Evolutionary conservation across 2,113 vertebrate genomes (phyloP).

Genomic region (Tautogolabrus adspersus): DNA sequence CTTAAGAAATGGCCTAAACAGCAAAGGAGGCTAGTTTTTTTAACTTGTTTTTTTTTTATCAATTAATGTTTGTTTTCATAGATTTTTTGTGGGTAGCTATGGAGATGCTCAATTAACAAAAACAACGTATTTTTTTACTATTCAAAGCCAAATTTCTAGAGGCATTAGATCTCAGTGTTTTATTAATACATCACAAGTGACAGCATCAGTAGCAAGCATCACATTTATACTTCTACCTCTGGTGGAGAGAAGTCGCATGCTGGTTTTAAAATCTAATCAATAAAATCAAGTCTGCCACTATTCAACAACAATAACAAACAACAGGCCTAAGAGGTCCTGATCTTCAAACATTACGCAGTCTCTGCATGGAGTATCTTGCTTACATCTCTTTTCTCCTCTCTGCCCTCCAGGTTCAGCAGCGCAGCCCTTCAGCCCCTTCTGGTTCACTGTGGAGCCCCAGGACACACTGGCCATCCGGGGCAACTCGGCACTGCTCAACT

Average conservation of each 20-base stretch:
- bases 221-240: not conserved
- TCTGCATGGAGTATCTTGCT: not conserved
- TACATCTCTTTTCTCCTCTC: not conserved
- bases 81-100: too few species aligned
- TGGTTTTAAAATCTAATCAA: not conserved
- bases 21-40: too few species aligned
- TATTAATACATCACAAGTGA: not conserved
- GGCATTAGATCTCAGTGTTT: too few species aligned
- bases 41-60: too few species aligned
- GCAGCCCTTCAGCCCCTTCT: slow-evolving; percentile 92
- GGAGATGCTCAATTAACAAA: too few species aligned
- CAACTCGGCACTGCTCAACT: slow-evolving; percentile 89
- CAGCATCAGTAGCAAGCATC: not conserved
- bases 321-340: not conserved
- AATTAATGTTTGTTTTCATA: too few species aligned
- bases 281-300: not conserved
- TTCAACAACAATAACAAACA: too few species aligned
- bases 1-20: too few species aligned
- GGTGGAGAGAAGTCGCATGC: not conserved
- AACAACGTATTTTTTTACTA: too few species aligned
- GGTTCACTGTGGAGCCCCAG: slow-evolving; percentile 92
- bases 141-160: too few species aligned
- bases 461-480: slow-evolving; percentile 89
- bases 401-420: slow-evolving; percentile 83
- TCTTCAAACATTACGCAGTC: not conserved